These are phyloP conservation scores for Ceratoteleas bidentatus DNA, from an alignment of 1,140 invertebrate genomes.

Conservation along the genomic window DNA sequence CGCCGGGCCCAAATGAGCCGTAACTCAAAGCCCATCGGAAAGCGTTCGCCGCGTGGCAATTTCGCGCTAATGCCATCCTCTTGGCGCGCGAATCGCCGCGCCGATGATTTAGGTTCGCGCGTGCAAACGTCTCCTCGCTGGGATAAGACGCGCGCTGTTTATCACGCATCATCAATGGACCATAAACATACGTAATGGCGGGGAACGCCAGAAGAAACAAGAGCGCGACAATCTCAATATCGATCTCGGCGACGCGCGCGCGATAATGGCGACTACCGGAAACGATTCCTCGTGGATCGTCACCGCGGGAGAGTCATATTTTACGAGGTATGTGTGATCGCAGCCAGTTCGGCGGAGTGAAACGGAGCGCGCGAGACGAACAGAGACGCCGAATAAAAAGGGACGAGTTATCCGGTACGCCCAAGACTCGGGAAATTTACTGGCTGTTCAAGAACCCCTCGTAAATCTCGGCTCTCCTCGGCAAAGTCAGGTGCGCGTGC, in stretches of 20 bases:
- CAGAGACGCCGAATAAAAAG: slow-evolving; percentile 55
- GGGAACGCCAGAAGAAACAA: slow-evolving; percentile 19
- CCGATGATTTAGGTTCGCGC: slow-evolving; percentile 20
- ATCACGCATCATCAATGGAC: slow-evolving; percentile 42
- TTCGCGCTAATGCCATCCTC: slow-evolving; percentile 15
- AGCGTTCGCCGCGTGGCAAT: no score
- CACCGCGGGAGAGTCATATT: slow-evolving; percentile 62
- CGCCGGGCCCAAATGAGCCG: neutral
- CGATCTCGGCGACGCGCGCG: slow-evolving; percentile 19
- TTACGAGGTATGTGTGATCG: slow-evolving; percentile 53
- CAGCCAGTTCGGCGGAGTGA: slow-evolving; percentile 52
- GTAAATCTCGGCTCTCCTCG: slow-evolving; percentile 65
- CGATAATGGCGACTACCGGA: slow-evolving; percentile 53
- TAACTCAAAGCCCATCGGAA: slow-evolving; percentile 7
- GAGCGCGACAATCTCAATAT: slow-evolving; percentile 30
- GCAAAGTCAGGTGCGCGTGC: slow-evolving; percentile 56
- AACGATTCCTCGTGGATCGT: slow-evolving; percentile 55
- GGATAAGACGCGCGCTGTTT: slow-evolving; percentile 30
- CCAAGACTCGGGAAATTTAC: slow-evolving; percentile 70
- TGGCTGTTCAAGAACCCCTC: slow-evolving; percentile 69
- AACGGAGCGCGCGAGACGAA: slow-evolving; percentile 43
- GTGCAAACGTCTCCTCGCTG: slow-evolving; percentile 9
- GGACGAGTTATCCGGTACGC: slow-evolving; percentile 64
- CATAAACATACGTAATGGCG: slow-evolving; percentile 30
- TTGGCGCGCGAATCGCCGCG: slow-evolving; percentile 6